A percentile compares a stretch with the other conserved stretches of the same genome.
phyloP scores from a whole-genome alignment of 2,113 vertebrate genomes.

The Apeltes quadracus region DNA sequence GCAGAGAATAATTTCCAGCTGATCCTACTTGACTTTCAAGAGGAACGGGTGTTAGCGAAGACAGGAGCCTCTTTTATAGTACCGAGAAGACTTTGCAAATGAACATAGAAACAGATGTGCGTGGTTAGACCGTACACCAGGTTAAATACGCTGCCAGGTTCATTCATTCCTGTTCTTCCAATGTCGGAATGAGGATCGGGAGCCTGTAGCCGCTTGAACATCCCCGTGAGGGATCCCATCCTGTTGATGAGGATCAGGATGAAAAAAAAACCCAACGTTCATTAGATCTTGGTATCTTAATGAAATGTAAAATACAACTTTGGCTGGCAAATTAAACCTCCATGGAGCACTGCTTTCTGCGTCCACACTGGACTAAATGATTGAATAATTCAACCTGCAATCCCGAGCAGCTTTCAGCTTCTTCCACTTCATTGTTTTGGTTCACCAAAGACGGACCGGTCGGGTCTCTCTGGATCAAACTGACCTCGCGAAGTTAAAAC shows the following conservation, averaged over 20 bases:
- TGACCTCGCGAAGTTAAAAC: slow-evolving; percentile 23
- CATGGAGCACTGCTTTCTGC: slow-evolving; percentile 8
- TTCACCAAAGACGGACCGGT: slow-evolving; percentile 39
- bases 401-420: slow-evolving; percentile 31
- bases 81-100: slow-evolving; percentile 53
- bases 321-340: slow-evolving; percentile 21
- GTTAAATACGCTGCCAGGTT: slow-evolving; percentile 7
- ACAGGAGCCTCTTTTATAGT: slow-evolving; percentile 60
- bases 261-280: not conserved
- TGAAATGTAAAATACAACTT: not conserved
- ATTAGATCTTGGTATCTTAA: not conserved
- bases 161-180: not conserved
- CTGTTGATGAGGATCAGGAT: slow-evolving; percentile 7
- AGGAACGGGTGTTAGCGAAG: slow-evolving; percentile 70
- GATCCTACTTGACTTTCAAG: slow-evolving; percentile 72
- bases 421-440: slow-evolving; percentile 49
- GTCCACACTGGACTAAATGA: slow-evolving; percentile 11
- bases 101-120: slow-evolving; percentile 48
- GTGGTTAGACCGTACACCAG: slow-evolving; percentile 30
- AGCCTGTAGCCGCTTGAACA: not conserved
- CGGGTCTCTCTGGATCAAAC: slow-evolving; percentile 31
- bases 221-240: not conserved
- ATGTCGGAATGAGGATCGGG: not conserved
- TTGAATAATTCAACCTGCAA: slow-evolving; percentile 1
- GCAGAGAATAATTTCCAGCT: slow-evolving; percentile 71